Conservation (phyloP, 2,797 vertebrate species). For the Myripristis jacobus region DNA sequence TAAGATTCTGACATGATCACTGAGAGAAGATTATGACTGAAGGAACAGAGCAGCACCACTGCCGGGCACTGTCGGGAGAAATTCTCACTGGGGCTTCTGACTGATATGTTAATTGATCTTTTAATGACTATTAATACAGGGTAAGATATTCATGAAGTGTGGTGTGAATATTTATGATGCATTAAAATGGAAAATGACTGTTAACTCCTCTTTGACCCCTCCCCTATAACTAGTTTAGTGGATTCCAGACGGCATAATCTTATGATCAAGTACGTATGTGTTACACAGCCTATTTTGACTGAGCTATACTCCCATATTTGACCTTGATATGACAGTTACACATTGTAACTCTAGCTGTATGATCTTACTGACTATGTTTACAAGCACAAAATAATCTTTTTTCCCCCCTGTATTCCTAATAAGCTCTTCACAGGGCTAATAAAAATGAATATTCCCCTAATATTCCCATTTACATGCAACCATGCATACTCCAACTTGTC, state of each 20-base stretch:
- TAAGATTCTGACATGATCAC: constrained; percentile 54
- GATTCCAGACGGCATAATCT: constrained; percentile 17
- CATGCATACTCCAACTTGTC: too few relatives aligned
- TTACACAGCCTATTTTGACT: constrained; percentile 2
- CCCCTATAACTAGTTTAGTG: constrained; percentile 28
- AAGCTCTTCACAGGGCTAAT: too few relatives aligned
- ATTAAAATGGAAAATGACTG: constrained; percentile 77
- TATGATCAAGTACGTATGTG: constrained; percentile 2
- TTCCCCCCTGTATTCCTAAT: too few relatives aligned
- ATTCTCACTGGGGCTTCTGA: constrained; percentile 57
- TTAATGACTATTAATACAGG: constrained; percentile 78
- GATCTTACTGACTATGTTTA: too few relatives aligned
- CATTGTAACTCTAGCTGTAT: too few relatives aligned
- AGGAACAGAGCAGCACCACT: constrained; percentile 37
- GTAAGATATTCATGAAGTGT: constrained; percentile 78
- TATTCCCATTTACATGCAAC: too few relatives aligned
- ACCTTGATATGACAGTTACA: too few relatives aligned
- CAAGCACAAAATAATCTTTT: too few relatives aligned
- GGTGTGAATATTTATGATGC: constrained; percentile 77
- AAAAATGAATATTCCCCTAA: too few relatives aligned
- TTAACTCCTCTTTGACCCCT: constrained; percentile 46
- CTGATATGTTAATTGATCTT: constrained; percentile 83
- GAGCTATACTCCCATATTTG: constrained; percentile 10
- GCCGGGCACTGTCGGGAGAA: constrained; percentile 35
- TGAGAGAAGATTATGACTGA: constrained; percentile 51